A percentile compares a stretch with the other conserved stretches of the same genome.
These are phyloP conservation scores for Catostomus latipinnis DNA, from an alignment of 2,797 vertebrate species.

Conservation along the genomic window DNA sequence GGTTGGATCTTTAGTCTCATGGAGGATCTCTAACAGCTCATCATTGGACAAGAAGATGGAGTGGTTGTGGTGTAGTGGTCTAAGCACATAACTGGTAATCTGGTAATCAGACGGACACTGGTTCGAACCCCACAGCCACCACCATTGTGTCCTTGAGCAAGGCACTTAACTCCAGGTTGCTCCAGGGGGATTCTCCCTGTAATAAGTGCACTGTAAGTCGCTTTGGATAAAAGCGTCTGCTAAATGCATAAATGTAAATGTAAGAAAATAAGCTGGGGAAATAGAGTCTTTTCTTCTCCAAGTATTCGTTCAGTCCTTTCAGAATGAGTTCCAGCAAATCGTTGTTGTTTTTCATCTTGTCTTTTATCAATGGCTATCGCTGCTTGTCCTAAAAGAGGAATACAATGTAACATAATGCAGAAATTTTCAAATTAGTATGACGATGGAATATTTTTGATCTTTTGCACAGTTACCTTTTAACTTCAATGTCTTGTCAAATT, in stretches of 20 bases:
- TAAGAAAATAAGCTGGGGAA: constrained; percentile 95
- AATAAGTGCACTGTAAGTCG: too few relatives aligned
- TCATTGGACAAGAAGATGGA: constrained; percentile 93
- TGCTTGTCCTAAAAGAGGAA: constrained; percentile 78
- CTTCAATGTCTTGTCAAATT: too few relatives aligned
- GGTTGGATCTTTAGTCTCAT: constrained; percentile 92
- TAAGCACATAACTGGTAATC: too few relatives aligned
- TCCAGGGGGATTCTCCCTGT: too few relatives aligned
- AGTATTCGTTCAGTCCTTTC: constrained; percentile 90
- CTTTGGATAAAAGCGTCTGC: too few relatives aligned
- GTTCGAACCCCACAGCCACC: too few relatives aligned
- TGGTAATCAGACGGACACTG: too few relatives aligned
- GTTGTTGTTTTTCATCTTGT: constrained; percentile 83
- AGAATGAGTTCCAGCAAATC: constrained; percentile 88
- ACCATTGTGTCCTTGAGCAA: too few relatives aligned
- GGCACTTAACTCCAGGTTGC: too few relatives aligned
- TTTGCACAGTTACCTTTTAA: neutral
- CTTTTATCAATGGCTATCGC: constrained; percentile 85
- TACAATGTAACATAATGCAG: neutral
- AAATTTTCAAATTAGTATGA: neutral
- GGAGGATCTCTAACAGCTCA: constrained; percentile 91
- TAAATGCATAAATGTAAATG: too few relatives aligned
- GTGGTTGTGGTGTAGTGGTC: too few relatives aligned
- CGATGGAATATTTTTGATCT: neutral
- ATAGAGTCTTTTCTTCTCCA: constrained; percentile 91